Evolutionary conservation across 2,113 vertebrate genomes (phyloP).

Genomic region (Corythornis cristatus): DNA sequence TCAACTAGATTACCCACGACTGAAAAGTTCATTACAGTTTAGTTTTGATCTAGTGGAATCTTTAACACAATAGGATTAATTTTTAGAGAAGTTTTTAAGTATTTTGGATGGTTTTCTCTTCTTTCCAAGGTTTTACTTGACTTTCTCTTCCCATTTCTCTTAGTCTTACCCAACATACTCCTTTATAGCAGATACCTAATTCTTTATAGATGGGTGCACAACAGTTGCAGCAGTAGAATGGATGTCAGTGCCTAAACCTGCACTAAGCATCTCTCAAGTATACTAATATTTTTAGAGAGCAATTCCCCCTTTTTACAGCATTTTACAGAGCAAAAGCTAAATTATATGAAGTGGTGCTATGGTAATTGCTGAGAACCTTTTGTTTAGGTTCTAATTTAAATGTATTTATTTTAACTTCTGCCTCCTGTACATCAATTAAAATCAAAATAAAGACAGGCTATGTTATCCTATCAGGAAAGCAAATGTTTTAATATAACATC

Average conservation of each 20-base stretch:
- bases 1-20: not conserved
- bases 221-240: not conserved
- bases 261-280: not conserved
- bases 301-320: not conserved
- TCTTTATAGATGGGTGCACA: not conserved
- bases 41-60: not conserved
- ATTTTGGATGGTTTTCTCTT: not conserved
- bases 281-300: not conserved
- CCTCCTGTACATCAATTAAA: not conserved
- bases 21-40: not conserved
- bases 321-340: not conserved
- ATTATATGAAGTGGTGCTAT: rapidly evolving
- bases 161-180: not conserved
- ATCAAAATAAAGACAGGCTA: not conserved
- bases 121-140: not conserved
- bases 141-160: not conserved
- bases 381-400: not conserved
- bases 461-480: not conserved
- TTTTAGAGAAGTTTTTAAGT: not conserved
- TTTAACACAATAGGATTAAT: not conserved
- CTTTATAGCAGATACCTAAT: not conserved
- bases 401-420: not conserved
- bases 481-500: not conserved
- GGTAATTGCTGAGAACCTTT: not conserved
- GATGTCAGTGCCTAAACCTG: not conserved